Evolutionary conservation across 2,113 vertebrate species (phyloP).

Genomic region (Lepisosteus oculatus): DNA sequence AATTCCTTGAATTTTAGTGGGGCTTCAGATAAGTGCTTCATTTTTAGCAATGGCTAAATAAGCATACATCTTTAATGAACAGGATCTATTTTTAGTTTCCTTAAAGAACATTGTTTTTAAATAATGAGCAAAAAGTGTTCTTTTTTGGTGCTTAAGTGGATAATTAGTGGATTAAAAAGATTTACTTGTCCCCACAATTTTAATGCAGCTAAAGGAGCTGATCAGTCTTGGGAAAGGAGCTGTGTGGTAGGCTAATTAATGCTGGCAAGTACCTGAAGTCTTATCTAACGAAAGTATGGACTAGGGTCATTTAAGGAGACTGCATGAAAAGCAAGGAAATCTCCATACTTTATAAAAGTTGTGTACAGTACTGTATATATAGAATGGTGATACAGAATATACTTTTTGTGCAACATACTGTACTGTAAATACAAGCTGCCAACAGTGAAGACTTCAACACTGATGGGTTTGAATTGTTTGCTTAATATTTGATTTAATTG

Average conservation of each 20-base stretch:
- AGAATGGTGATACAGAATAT: too few species aligned
- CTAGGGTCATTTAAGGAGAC: not conserved
- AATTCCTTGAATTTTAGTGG: slow-evolving; percentile 23
- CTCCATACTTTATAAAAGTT: not conserved
- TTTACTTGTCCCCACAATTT: not conserved
- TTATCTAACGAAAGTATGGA: not conserved
- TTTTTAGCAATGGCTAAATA: slow-evolving; percentile 59
- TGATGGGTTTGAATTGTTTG: not conserved
- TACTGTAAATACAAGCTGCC: too few species aligned
- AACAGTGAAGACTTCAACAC: too few species aligned
- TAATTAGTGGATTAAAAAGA: slow-evolving; percentile 41
- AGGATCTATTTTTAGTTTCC: slow-evolving; percentile 51
- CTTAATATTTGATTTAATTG: not conserved
- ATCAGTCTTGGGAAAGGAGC: slow-evolving; percentile 59
- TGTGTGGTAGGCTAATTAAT: slow-evolving; percentile 60
- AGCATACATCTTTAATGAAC: slow-evolving; percentile 58
- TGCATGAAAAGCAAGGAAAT: not conserved
- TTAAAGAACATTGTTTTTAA: slow-evolving; percentile 27
- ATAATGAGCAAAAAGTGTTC: slow-evolving; percentile 57
- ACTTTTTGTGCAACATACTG: too few species aligned
- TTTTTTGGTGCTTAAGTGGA: slow-evolving; percentile 51
- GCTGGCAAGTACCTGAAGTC: slow-evolving; percentile 37
- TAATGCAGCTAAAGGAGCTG: slow-evolving; percentile 46
- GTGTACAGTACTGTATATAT: too few species aligned
- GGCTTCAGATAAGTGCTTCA: slow-evolving; percentile 41